Evolutionary conservation across 1,140 invertebrate species (phyloP).

Genomic region (Prorops nasuta): DNA sequence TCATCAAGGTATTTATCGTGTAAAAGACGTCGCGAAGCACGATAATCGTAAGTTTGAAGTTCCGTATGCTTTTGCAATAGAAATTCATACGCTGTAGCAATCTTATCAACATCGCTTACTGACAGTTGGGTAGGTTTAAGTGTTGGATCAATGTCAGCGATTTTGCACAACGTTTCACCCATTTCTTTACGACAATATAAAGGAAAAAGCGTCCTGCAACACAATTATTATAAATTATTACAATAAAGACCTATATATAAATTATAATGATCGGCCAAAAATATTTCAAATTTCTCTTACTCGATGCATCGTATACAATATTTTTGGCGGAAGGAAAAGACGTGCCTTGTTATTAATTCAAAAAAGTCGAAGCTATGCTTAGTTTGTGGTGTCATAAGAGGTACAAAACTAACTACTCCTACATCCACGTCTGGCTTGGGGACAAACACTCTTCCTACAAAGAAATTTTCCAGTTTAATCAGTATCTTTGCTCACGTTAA

Average conservation of each 20-base stretch:
- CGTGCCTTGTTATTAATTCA: slow-evolving; percentile 84
- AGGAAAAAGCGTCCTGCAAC: slow-evolving; percentile 75
- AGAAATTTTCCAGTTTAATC: no score
- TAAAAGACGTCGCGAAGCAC: slow-evolving; percentile 57
- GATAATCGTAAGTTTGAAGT: slow-evolving; percentile 68
- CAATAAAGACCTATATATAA: background rate
- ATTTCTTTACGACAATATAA: slow-evolving; percentile 65
- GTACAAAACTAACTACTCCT: slow-evolving; percentile 86
- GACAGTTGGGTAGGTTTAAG: slow-evolving; percentile 69
- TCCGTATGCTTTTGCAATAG: slow-evolving; percentile 71
- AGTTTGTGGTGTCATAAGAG: slow-evolving; percentile 70
- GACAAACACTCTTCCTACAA: slow-evolving; percentile 77
- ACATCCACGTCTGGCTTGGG: slow-evolving; percentile 96
- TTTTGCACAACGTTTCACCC: slow-evolving; percentile 66
- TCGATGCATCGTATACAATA: slow-evolving; percentile 68
- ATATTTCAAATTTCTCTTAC: slow-evolving; percentile 43
- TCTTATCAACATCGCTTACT: slow-evolving; percentile 74
- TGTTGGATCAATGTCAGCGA: slow-evolving; percentile 72
- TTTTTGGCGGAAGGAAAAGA: slow-evolving; percentile 89
- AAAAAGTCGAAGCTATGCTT: slow-evolving; percentile 79
- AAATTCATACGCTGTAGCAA: slow-evolving; percentile 76
- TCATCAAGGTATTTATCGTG: no score
- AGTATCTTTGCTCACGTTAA: no score
- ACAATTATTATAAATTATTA: background rate
- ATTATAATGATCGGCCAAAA: background rate